phyloP scores from a whole-genome alignment of 2,797 vertebrate genomes.

The Fundulus diaphanus region DNA sequence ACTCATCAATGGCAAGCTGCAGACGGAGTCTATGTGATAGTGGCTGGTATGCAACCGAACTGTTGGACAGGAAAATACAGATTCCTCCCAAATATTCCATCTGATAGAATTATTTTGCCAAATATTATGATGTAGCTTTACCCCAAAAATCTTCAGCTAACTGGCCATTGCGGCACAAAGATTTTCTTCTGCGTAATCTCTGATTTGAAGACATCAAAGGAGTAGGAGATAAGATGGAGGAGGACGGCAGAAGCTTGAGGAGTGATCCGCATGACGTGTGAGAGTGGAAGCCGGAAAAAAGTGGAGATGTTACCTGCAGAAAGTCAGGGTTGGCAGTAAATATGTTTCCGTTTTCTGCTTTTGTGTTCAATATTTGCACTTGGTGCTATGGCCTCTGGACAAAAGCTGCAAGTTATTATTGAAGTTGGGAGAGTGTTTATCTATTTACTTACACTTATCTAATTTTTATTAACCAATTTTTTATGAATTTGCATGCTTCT shows the following conservation, averaged over 20 bases:
- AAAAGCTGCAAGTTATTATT: slow-evolving; percentile 20
- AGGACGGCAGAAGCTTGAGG: slow-evolving; percentile 25
- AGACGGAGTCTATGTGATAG: neutral
- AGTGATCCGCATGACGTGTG: slow-evolving; percentile 19
- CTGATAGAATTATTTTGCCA: slow-evolving; percentile 7
- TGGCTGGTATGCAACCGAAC: neutral
- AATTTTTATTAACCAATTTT: neutral
- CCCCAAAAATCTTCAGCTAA: neutral
- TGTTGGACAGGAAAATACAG: neutral
- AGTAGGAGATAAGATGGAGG: slow-evolving; percentile 12
- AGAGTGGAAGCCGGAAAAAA: slow-evolving; percentile 14
- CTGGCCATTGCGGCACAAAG: neutral
- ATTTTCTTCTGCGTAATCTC: slow-evolving; percentile 15
- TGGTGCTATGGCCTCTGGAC: slow-evolving; percentile 8
- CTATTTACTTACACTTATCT: neutral
- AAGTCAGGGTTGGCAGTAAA: slow-evolving; percentile 6
- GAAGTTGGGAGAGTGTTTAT: neutral
- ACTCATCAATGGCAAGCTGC: slow-evolving; percentile 7
- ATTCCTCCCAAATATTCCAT: slow-evolving; percentile 2
- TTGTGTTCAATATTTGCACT: slow-evolving; percentile 21
- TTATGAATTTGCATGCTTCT: neutral
- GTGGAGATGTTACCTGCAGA: slow-evolving; percentile 1
- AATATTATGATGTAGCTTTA: slow-evolving; percentile 1
- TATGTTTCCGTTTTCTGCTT: slow-evolving; percentile 14
- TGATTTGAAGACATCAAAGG: slow-evolving; percentile 24